Evolutionary conservation across 2,888 invertebrate species (phyloP).

Genomic region (Ichneumoninae sp.): DNA sequence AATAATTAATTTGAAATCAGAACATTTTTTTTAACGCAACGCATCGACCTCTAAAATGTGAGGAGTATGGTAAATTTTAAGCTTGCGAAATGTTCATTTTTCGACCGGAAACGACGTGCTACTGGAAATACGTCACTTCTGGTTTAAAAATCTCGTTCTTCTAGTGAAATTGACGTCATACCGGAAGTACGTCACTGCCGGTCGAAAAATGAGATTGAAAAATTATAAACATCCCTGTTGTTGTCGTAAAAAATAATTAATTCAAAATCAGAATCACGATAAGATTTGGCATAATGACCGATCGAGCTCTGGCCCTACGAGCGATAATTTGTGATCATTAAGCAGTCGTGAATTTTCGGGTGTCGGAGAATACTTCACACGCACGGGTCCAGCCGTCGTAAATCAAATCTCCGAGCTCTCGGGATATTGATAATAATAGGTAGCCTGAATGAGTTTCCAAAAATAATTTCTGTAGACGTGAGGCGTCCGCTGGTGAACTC

Average conservation of each 20-base stretch:
- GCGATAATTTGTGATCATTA: background rate
- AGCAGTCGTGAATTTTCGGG: background rate
- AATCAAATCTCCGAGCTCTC: conserved; percentile 34
- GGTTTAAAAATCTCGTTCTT: background rate
- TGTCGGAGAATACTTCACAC: conserved; percentile 30
- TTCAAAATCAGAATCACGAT: background rate
- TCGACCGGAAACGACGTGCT: background rate
- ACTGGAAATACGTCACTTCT: background rate
- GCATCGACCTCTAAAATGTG: background rate
- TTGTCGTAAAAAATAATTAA: background rate
- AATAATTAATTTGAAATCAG: background rate
- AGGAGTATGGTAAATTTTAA: background rate
- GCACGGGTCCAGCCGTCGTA: conserved; percentile 26
- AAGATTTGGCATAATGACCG: background rate
- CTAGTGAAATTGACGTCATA: background rate
- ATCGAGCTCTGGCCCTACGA: background rate
- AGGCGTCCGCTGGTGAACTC: conserved; percentile 12
- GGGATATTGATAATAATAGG: conserved; percentile 56
- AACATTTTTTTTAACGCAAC: background rate
- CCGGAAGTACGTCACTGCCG: background rate
- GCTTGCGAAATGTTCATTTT: background rate
- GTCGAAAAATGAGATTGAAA: background rate
- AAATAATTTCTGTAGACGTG: conserved; percentile 49
- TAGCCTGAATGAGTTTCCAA: conserved; percentile 54
- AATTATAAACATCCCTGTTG: background rate